These are phyloP conservation scores for Acrobasis consociella DNA, from an alignment of 2,888 invertebrate genomes.

Conservation along the genomic window DNA sequence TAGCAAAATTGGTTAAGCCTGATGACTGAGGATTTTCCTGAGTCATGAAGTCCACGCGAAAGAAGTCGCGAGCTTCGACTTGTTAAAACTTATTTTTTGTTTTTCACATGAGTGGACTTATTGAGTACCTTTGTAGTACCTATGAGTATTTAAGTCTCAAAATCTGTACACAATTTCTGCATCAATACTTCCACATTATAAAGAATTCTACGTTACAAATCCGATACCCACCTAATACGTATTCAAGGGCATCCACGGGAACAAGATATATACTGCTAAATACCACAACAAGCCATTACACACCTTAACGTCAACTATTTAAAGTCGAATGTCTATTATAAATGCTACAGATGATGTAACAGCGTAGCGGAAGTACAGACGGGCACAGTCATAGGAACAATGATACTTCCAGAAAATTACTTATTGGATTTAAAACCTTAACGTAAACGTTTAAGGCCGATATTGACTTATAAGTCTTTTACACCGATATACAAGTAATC, in stretches of 20 bases:
- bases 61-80: no score
- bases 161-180: neutral
- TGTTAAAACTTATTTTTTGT: no score
- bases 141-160: no score
- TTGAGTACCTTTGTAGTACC: no score
- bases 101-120: no score
- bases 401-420: constrained; percentile 18
- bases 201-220: neutral
- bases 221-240: neutral
- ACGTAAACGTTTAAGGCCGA: neutral
- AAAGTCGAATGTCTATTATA: constrained; percentile 1
- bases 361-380: constrained; percentile 21
- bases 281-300: neutral
- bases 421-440: constrained; percentile 1
- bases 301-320: neutral
- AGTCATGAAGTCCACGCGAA: no score
- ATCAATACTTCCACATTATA: neutral
- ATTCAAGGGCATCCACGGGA: constrained; percentile 19
- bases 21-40: no score
- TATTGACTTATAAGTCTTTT: constrained; percentile 1
- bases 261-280: constrained; percentile 10
- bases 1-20: no score
- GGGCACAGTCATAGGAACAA: constrained; percentile 22
- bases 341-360: constrained; percentile 23
- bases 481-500: neutral